These are phyloP conservation scores for Digitonthophagus gazella DNA, from an alignment of 2,888 invertebrate genomes.

Conservation along the genomic window DNA sequence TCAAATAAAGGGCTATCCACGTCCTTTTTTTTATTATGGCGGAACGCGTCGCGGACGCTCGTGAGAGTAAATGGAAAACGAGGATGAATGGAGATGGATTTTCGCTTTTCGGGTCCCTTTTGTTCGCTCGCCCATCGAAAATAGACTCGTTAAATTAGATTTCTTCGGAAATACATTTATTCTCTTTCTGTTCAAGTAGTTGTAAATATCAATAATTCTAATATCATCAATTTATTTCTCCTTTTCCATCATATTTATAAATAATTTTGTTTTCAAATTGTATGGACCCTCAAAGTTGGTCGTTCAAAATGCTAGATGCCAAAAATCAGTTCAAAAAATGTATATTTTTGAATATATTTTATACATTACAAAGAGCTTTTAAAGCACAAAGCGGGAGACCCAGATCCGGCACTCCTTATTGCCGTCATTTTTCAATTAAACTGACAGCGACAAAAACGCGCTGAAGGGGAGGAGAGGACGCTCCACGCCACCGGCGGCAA, in stretches of 20 bases:
- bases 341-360: background rate
- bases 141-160: background rate
- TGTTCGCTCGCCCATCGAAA: background rate
- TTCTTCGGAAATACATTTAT: background rate
- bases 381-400: background rate
- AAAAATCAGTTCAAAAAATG: background rate
- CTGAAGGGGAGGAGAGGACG: background rate
- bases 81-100: conserved; percentile 43
- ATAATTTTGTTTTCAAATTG: no score
- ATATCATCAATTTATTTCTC: no score
- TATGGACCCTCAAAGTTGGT: background rate
- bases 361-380: background rate
- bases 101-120: background rate
- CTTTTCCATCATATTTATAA: no score
- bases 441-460: background rate
- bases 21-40: conserved; percentile 39
- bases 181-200: background rate
- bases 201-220: no score
- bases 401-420: background rate
- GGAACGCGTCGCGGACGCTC: conserved; percentile 31
- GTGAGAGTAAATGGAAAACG: conserved; percentile 44
- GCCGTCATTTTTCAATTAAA: background rate
- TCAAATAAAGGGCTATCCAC: conserved; percentile 48
- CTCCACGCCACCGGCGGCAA: background rate
- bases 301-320: no score